Evolutionary conservation across 2,113 vertebrate genomes (phyloP), one percentile per base, ranked within the genome.

Genomic region (Spilogale gracilis): DNA sequence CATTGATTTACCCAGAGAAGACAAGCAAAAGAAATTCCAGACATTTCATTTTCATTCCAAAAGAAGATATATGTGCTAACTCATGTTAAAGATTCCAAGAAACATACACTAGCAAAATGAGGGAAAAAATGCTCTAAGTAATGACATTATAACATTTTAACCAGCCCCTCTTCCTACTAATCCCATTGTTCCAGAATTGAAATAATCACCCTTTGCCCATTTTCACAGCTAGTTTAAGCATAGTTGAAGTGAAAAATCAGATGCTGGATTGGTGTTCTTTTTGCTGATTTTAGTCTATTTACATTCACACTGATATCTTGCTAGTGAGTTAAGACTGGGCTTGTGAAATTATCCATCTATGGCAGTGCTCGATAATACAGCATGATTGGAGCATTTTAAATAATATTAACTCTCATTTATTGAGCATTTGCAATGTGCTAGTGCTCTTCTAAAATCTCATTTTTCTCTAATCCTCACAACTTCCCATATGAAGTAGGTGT

Each of bases 71-170:
- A 25, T 54, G 32, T 91, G 21, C 7, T 71, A 17, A 52, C 4
- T 43, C 94, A 32, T 89, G 25, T 67, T 82, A 78, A 78, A 86
- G 13, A 95, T n/a, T 89, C 30, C 3, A 95, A 91, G 61, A 93
- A 74, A 48, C 18, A 63, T 13, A 25, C 5, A 80, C 58, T 56
- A 78, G 71, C 63, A 92, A 78, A 71, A 10, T 0, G 8, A 63
- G 21, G 67, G 32, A 71, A 38, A 74, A 50, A 9, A 13, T 16
- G 23, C 9, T 71, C 81, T 82, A 82, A 63, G 14, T 82, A 32
- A 67, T 89, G n/a, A 12, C 10, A 38, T 88, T 45, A 60, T 65
- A 48, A 21, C 84, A 58, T 67, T 69, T 69, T 69, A 54, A 43
- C 20, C 1, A 88, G 54, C 23, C 10, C 30, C 80, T 14, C 11